Evolutionary conservation across 2,888 invertebrate species (phyloP).

Genomic region (Nemoura dubitans): DNA sequence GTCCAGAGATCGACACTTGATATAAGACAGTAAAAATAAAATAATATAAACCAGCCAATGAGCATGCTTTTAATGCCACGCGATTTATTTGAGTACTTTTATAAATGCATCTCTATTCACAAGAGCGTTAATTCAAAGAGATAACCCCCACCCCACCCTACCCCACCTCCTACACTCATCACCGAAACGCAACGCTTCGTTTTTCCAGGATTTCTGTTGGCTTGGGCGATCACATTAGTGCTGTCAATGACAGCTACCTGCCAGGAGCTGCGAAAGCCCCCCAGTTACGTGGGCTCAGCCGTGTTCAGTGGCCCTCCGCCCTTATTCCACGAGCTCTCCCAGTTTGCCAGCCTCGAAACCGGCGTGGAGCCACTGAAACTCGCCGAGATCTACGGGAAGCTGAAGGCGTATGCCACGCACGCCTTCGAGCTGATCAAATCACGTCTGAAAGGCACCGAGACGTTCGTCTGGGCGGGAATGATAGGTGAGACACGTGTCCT

Average conservation of each 20-base stretch:
- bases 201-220: not conserved
- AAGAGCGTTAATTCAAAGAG: no score
- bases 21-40: no score
- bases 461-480: constrained; percentile 1
- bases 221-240: not conserved
- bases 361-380: not conserved
- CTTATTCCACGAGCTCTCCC: not conserved
- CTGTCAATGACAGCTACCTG: not conserved
- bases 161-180: no score
- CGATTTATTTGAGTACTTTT: no score
- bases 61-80: no score
- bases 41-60: no score
- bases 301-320: not conserved
- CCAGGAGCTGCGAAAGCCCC: not conserved
- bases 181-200: no score
- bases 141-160: no score
- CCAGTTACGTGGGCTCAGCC: constrained; percentile 13
- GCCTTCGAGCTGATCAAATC: constrained; percentile 1
- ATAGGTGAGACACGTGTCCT: not conserved
- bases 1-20: no score
- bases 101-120: no score
- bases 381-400: not conserved
- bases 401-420: not conserved
- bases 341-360: not conserved
- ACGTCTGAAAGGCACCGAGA: not conserved